Percentiles rank a stretch among this genome's conserved stretches.
Evolutionary conservation across 2,113 vertebrate genomes (phyloP).

Genomic region (Delphinus delphis): DNA sequence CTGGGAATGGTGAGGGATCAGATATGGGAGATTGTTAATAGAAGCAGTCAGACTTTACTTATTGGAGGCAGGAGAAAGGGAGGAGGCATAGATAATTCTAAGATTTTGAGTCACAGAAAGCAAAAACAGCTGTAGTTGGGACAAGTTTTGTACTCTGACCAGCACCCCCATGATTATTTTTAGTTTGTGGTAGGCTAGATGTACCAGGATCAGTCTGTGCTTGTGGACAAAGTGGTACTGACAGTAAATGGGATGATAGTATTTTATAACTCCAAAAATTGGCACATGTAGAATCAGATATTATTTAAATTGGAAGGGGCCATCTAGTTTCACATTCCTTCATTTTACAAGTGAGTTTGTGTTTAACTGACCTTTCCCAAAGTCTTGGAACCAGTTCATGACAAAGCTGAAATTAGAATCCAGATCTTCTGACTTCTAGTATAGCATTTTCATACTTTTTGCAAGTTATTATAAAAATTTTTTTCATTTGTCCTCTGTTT

Average conservation of each 20-base stretch:
- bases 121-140: constrained; percentile 8
- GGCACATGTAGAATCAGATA: not conserved
- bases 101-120: constrained; percentile 29
- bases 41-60: not conserved
- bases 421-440: not conserved
- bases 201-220: not conserved
- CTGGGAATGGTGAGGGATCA: not conserved
- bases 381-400: not conserved
- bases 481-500: constrained; percentile 10
- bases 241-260: not conserved
- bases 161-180: constrained; percentile 41
- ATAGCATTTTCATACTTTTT: not conserved
- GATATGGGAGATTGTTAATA: not conserved
- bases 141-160: not conserved
- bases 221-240: not conserved
- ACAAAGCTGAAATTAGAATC: not conserved
- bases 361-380: not conserved
- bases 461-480: not conserved
- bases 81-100: not conserved
- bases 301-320: not conserved
- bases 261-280: not conserved
- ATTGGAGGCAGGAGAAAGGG: not conserved
- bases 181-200: constrained; percentile 10
- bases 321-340: not conserved
- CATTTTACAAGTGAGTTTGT: not conserved